Evolutionary conservation across 1,140 invertebrate species (phyloP).

Genomic region (Lysiphlebus fabarum): DNA sequence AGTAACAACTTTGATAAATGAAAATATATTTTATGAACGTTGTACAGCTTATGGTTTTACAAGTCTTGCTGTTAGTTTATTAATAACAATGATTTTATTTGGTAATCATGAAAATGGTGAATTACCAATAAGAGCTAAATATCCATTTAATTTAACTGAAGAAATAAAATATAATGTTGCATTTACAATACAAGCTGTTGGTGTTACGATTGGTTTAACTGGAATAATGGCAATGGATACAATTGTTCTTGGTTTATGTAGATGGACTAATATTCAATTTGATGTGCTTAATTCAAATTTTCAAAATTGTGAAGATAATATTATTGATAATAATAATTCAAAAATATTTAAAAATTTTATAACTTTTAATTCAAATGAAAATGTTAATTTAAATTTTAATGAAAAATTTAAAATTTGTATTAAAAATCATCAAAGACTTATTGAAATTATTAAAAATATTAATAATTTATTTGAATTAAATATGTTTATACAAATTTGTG

Average conservation of each 20-base stretch:
- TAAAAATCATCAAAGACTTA: conserved; percentile 33
- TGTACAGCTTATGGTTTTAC: conserved; percentile 24
- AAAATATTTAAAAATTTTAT: conserved; percentile 14
- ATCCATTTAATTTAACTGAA: conserved; percentile 33
- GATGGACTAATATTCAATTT: conserved; percentile 24
- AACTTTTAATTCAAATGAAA: conserved; percentile 9
- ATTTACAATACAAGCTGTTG: conserved; percentile 27
- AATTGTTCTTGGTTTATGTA: conserved; percentile 18
- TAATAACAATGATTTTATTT: conserved; percentile 31
- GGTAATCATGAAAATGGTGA: conserved; percentile 26
- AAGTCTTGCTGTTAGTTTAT: conserved; percentile 21
- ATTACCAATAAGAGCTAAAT: conserved; percentile 33
- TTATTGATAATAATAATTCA: not conserved
- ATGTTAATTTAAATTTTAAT: conserved; percentile 16
- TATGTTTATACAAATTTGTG: conserved; percentile 35
- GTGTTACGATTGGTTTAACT: conserved; percentile 23
- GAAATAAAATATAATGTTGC: conserved; percentile 25
- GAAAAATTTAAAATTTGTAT: conserved; percentile 26
- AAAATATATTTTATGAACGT: conserved; percentile 19
- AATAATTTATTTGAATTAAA: conserved; percentile 33
- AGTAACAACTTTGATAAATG: conserved; percentile 12
- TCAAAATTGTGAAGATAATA: conserved; percentile 19
- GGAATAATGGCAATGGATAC: conserved; percentile 33
- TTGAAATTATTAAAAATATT: conserved; percentile 28
- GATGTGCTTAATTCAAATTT: conserved; percentile 28